A percentile compares a stretch with the other conserved stretches of the same genome.
phyloP scores from a whole-genome alignment of 2,113 vertebrate genomes.

The Cyphomyrus plagiostoma region DNA sequence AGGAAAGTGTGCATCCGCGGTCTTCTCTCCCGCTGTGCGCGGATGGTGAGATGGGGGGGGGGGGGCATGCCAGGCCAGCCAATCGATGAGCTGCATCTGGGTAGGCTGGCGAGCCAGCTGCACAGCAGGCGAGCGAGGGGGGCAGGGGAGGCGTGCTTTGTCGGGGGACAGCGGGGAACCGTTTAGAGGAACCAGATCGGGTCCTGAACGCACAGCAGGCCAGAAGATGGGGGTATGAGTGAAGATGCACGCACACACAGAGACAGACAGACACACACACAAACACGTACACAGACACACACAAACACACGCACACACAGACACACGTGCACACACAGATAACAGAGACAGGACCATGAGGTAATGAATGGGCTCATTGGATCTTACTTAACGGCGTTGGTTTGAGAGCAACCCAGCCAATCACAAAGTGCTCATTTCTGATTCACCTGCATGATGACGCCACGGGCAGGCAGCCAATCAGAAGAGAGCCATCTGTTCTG shows the following conservation, averaged over 20 bases:
- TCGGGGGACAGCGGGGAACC: conserved; percentile 1
- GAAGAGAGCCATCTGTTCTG: not conserved
- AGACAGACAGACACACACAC: not conserved
- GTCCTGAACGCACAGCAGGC: conserved; percentile 2
- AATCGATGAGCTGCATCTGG: not conserved
- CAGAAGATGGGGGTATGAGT: not conserved
- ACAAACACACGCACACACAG: not conserved
- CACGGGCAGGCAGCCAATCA: not conserved
- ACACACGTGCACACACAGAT: not conserved
- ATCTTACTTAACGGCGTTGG: not conserved
- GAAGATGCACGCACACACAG: not conserved
- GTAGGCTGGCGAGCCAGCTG: not conserved
- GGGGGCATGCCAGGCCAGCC: not conserved
- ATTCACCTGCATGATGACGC: not conserved
- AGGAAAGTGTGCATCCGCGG: not conserved
- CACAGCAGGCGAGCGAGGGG: not conserved
- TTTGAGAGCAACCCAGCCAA: not conserved
- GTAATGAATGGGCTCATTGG: not conserved
- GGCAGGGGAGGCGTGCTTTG: not conserved
- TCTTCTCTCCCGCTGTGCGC: not conserved
- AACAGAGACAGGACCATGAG: not conserved
- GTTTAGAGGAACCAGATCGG: conserved; percentile 4
- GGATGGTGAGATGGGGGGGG: not conserved
- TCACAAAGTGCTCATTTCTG: not conserved
- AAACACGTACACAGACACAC: too few relatives aligned